Evolutionary conservation across 2,797 vertebrate genomes (phyloP), one percentile per base, ranked within the genome.

Genomic region (Anas capensis): DNA sequence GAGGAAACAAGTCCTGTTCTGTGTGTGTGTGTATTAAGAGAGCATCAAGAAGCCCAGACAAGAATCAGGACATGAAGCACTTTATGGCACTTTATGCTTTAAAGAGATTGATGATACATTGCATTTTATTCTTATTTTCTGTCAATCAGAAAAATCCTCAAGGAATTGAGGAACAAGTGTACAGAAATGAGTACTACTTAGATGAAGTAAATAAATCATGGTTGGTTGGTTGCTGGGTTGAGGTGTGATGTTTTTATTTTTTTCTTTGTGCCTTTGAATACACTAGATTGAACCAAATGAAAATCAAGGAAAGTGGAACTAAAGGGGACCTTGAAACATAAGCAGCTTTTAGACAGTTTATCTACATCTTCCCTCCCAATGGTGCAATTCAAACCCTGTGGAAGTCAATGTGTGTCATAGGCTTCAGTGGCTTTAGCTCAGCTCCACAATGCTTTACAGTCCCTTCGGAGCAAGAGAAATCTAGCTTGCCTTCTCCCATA

Each of bases 341-440:
- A 3, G 4, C 23, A 76, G 38, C 38, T 82, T 49, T 70, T 72
- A 68, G 21, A 71, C 24, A 86, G 73, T n/a, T 92, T 92, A 92
- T 86, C 53, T 38, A 73, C 68, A 85, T 36, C 60, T 87, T 87
- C 33, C 36, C 68, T 93, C 75, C 75, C 86, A 85, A 71, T 1
- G 21, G 51, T 23, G 33, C 54, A 71, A 85, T 88, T 77, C 83
- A 68, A 82, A 80, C 26, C 36, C 48, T 75, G 75, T 64, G 91
- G 75, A 95, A 95, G 81, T 19, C 12, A 6, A 64, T 78, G 46
- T 6, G 8, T 75, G 48, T 64, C 61, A 44, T 29, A 66, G 70
- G 80, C 84, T 96, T 93, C 29, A 6, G 60, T 84, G 56, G 26
- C 85, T 96, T 94, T 90, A 95, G 81, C 70, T 94, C 75, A 89